Base-by-base conservation (phyloP, 1,140 invertebrate species). In the Lepidurus apus region DNA sequence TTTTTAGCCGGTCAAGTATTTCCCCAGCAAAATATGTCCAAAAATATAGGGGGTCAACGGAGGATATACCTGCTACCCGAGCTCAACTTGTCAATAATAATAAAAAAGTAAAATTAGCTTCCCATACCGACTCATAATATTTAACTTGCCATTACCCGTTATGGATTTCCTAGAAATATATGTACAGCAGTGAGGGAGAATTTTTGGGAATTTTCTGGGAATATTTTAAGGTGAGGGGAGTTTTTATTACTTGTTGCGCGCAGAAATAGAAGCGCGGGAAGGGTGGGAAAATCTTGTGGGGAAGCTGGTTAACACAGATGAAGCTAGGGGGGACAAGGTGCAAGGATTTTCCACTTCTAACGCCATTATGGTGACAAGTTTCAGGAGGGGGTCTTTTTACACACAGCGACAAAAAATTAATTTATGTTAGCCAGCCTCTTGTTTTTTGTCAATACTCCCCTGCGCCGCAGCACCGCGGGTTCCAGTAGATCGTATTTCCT, bases 341-440 rank as follows among this genome's bases (percentile, higher is more conserved):
- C 53, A n/a, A 65, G 53, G 53, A 65, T 65, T 65, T 65, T 65
- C 53, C 53, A 65, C 17, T 17, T 65, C 53, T n/a, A 65, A 65
- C 21, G 17, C 13, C 53, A 65, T 65, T 65, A 65, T 65, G 53
- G 53, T 65, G 53, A 65, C 53, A 65, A 65, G 53, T 65, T 65
- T 65, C 53, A 65, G 53, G 17, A 34, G 53, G 53, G 53, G 53
- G 53, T 13, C 53, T 65, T 65, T 17, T 13, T 17, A 65, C 53
- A 65, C 53, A 65, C 53, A 21, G 34, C 34, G 34, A 34, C 34
- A 65, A 65, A 47, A 65, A 65, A 65, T 65, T 65, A 65, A 65
- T 65, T 65, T 65, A 65, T 65, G 53, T 65, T 21, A 65, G 21
- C 17, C 53, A 65, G 53, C 53, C 53, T 65, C 53, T 65, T 65